Conservation (phyloP, 2,113 vertebrate genomes). For the Rhynchopsitta pachyrhyncha region DNA sequence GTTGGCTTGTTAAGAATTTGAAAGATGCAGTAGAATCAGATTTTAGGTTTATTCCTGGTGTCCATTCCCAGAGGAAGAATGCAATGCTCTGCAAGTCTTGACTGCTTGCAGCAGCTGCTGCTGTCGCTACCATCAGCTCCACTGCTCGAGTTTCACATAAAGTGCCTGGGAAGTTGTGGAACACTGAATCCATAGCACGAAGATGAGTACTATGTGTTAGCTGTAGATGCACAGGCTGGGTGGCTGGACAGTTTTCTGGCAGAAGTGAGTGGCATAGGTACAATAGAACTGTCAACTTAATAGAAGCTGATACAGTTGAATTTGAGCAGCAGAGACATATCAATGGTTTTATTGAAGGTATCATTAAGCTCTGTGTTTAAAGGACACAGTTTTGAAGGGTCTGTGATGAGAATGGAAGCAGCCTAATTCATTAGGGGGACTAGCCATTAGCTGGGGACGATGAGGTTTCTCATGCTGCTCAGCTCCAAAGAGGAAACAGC, state of each 20-base stretch:
- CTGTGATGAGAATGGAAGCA: background rate
- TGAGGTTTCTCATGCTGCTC: background rate
- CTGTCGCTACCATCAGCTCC: rapidly evolving
- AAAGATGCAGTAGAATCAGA: conserved; percentile 43
- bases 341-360: background rate
- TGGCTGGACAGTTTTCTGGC: background rate
- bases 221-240: background rate
- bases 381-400: background rate
- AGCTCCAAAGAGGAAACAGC: rapidly evolving
- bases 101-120: conserved; percentile 4
- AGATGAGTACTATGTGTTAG: background rate
- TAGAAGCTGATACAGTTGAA: background rate
- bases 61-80: conserved; percentile 13
- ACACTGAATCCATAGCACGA: rapidly evolving
- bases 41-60: background rate
- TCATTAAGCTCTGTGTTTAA: background rate
- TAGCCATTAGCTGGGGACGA: background rate
- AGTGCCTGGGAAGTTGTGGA: background rate
- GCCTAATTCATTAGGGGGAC: background rate
- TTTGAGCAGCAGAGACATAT: background rate
- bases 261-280: background rate
- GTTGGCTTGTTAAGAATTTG: conserved; percentile 53
- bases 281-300: rapidly evolving
- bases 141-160: background rate
- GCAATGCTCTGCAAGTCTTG: background rate